phyloP scores from a whole-genome alignment of 2,888 invertebrate genomes.

The Galerucella pusilla region DNA sequence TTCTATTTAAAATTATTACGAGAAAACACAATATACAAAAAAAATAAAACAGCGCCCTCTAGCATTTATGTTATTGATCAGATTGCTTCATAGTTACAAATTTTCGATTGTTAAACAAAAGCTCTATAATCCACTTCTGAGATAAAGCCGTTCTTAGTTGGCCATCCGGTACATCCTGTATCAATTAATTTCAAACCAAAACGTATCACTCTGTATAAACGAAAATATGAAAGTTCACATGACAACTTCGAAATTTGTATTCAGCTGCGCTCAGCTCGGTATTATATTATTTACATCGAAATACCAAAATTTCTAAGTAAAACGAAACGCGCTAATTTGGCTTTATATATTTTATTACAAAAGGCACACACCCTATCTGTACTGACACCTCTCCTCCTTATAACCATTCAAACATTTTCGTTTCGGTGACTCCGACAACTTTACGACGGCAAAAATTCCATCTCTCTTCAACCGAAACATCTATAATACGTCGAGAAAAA shows the following conservation, averaged over 20 bases:
- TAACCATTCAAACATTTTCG: slow-evolving; percentile 55
- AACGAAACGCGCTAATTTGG: slow-evolving; percentile 59
- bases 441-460: slow-evolving; percentile 33
- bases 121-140: no score
- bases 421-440: slow-evolving; percentile 23
- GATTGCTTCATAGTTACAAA: no score
- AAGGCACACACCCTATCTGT: slow-evolving; percentile 56
- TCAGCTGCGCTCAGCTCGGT: slow-evolving; percentile 54
- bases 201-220: not conserved
- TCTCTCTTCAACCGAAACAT: slow-evolving; percentile 33
- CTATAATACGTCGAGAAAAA: slow-evolving; percentile 35
- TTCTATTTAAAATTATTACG: no score
- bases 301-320: slow-evolving; percentile 59
- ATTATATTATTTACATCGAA: slow-evolving; percentile 62
- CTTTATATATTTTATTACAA: slow-evolving; percentile 60
- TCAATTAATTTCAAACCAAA: no score
- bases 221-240: not conserved
- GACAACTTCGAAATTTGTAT: slow-evolving; percentile 52
- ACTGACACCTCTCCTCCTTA: slow-evolving; percentile 56
- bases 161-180: no score
- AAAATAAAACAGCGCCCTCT: no score
- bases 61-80: no score
- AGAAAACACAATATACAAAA: no score
- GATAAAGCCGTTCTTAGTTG: no score
- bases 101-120: no score